A percentile compares a stretch with the other conserved stretches of the same genome.
phyloP scores from a whole-genome alignment of 2,888 invertebrate species.

The Thysanoteuthis rhombus region DNA sequence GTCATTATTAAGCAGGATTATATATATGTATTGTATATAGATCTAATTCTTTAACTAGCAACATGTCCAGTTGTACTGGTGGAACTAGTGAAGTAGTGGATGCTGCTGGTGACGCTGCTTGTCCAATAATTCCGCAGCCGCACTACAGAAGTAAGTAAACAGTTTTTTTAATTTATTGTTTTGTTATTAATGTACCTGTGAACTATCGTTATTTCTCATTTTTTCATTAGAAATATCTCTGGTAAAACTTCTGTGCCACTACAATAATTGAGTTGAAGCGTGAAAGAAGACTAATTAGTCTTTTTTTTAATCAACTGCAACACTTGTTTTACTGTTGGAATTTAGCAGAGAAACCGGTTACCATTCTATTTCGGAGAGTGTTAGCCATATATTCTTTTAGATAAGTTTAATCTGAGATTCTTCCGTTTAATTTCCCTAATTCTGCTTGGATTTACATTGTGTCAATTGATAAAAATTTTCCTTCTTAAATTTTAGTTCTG shows the following conservation, averaged over 20 bases:
- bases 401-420: no score
- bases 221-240: background rate
- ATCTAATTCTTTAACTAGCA: background rate
- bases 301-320: background rate
- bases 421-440: no score
- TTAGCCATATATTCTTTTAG: background rate
- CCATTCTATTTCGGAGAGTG: background rate
- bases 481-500: no score
- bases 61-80: constrained; percentile 12
- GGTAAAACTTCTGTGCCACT: background rate
- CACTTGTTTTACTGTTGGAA: background rate
- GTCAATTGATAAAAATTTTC: no score
- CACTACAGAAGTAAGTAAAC: constrained; percentile 46
- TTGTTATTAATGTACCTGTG: background rate
- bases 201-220: background rate
- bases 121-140: constrained; percentile 35
- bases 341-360: background rate
- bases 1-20: background rate
- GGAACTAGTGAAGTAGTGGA: background rate
- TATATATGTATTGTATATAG: background rate
- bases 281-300: background rate
- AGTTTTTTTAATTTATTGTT: background rate
- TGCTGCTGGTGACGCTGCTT: background rate
- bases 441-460: no score
- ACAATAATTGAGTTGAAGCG: background rate